Conservation (phyloP, 2,113 vertebrate species). For the Vulpes vulpes region DNA sequence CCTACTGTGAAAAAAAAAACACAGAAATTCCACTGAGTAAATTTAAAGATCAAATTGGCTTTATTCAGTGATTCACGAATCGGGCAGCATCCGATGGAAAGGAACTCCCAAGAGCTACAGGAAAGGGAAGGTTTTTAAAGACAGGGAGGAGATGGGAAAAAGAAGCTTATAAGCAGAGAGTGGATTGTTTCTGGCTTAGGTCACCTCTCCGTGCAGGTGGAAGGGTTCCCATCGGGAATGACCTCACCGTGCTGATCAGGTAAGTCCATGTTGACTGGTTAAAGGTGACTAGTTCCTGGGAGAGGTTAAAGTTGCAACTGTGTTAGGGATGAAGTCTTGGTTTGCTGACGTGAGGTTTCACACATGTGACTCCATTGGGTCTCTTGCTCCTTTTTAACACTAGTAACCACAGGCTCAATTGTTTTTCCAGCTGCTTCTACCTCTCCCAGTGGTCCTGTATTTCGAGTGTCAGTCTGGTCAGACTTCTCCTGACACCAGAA, state of each 20-base stretch:
- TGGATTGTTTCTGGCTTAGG: neutral
- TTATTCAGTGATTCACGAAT: neutral
- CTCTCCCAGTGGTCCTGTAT: neutral
- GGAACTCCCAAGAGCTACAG: neutral
- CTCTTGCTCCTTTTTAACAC: neutral
- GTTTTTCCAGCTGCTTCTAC: neutral
- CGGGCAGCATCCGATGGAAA: neutral
- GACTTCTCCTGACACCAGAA: neutral
- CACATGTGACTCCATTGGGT: neutral
- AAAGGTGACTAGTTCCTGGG: neutral
- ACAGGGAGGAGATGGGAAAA: neutral
- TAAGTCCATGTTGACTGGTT: neutral
- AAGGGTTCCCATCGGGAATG: neutral
- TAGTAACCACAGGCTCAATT: no score
- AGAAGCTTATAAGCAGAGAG: neutral
- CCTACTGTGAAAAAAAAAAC: neutral
- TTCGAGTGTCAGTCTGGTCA: no score
- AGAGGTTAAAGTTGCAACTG: neutral
- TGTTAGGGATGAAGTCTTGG: neutral
- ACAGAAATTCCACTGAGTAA: neutral
- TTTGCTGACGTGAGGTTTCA: neutral
- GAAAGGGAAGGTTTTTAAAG: neutral
- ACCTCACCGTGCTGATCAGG: neutral
- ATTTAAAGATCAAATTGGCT: neutral
- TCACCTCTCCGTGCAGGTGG: neutral